phyloP scores from a whole-genome alignment of 2,113 vertebrate species.

The Melanotaenia duboulayi region DNA sequence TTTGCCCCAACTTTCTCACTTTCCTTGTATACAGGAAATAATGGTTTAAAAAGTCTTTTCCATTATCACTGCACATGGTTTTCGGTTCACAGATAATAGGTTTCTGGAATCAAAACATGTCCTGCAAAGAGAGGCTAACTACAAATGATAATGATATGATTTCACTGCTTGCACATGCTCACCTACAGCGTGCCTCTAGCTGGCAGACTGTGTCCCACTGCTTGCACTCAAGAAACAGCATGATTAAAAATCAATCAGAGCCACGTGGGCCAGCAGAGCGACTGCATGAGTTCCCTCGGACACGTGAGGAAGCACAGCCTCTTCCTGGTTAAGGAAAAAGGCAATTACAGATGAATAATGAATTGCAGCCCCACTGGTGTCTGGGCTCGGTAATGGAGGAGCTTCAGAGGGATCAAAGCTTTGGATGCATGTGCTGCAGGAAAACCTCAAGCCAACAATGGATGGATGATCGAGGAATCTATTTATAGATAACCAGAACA shows the following conservation, averaged over 20 bases:
- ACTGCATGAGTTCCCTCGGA: constrained; percentile 46
- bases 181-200: constrained; percentile 27
- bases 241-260: constrained; percentile 72
- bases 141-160: constrained; percentile 43
- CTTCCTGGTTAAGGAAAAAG: constrained; percentile 60
- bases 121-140: constrained; percentile 17
- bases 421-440: constrained; percentile 18
- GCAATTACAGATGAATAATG: constrained; percentile 74
- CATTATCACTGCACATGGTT: not conserved
- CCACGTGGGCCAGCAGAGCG: constrained; percentile 34
- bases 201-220: constrained; percentile 37
- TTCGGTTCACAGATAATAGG: constrained; percentile 15
- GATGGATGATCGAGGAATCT: constrained; percentile 20
- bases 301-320: constrained; percentile 54
- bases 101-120: constrained; percentile 14
- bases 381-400: constrained; percentile 63
- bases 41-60: not conserved
- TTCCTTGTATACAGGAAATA: not conserved
- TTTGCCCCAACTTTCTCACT: not conserved
- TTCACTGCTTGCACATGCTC: constrained; percentile 38
- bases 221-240: constrained; percentile 25
- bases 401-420: constrained; percentile 49
- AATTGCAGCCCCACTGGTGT: constrained; percentile 39
- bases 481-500: constrained; percentile 24
- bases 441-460: constrained; percentile 23